Conservation (phyloP, 2,888 invertebrate species). For the Slavum lentiscoides region DNA sequence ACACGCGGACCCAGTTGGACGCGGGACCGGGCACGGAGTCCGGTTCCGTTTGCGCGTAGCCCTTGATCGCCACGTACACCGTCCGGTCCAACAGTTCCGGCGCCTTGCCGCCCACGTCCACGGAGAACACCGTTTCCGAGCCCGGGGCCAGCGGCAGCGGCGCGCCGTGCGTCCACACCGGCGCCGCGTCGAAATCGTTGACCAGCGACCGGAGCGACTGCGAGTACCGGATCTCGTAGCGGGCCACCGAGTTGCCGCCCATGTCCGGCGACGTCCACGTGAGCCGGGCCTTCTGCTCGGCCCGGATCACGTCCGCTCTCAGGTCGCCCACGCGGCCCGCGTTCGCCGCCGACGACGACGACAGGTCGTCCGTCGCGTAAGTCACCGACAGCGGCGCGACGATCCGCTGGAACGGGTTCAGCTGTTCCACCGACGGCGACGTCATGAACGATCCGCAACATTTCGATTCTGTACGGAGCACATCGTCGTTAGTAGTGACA, state of each 20-base stretch:
- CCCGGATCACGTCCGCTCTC: slow-evolving; percentile 61
- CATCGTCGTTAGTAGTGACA: slow-evolving; percentile 48
- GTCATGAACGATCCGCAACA: slow-evolving; percentile 65
- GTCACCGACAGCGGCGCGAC: slow-evolving; percentile 62
- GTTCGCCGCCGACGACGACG: slow-evolving; percentile 59
- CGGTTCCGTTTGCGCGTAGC: slow-evolving; percentile 61
- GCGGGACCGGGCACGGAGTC: slow-evolving; percentile 61
- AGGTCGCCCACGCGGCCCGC: slow-evolving; percentile 66
- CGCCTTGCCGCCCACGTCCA: slow-evolving; percentile 62
- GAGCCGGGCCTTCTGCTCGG: slow-evolving; percentile 63
- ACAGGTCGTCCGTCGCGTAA: slow-evolving; percentile 60
- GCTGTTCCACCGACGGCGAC: slow-evolving; percentile 62
- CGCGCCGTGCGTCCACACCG: slow-evolving; percentile 61
- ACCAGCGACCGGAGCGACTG: slow-evolving; percentile 58
- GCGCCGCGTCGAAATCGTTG: slow-evolving; percentile 57
- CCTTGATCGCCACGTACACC: slow-evolving; percentile 64
- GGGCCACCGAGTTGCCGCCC: slow-evolving; percentile 62
- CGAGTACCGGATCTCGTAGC: slow-evolving; percentile 65
- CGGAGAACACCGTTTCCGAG: slow-evolving; percentile 63
- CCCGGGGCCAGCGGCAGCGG: slow-evolving; percentile 63
- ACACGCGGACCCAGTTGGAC: slow-evolving; percentile 65
- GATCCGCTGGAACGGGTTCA: slow-evolving; percentile 64
- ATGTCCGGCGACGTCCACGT: slow-evolving; percentile 68
- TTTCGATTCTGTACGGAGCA: slow-evolving; percentile 59
- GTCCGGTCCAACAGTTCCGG: slow-evolving; percentile 62